Conservation (phyloP, 35 echinoderm and acorn worm genomes). For the Amphiura filiformis region DNA sequence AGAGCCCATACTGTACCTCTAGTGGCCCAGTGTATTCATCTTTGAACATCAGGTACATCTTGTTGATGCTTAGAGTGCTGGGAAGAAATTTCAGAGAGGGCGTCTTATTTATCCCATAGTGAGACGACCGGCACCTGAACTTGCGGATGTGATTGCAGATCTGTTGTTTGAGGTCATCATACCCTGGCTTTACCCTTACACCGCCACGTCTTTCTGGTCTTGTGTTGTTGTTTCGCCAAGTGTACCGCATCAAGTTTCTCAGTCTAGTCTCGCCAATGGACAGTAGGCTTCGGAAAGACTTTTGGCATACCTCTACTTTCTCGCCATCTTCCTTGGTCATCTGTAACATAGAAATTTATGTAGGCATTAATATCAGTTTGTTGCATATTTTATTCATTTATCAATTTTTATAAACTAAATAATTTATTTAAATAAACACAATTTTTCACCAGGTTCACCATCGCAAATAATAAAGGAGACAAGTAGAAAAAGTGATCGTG, state of each 20-base stretch:
- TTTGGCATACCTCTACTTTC: constrained; percentile 4
- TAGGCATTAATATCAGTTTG: too few species aligned
- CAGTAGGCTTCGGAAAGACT: neutral
- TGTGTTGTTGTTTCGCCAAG: constrained; percentile 18
- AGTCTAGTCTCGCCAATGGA: constrained; percentile 21
- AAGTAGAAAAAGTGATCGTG: too few species aligned
- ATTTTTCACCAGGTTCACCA: too few species aligned
- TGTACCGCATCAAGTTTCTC: neutral
- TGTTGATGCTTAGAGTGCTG: neutral
- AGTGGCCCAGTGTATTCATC: constrained; percentile 1
- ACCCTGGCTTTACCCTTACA: neutral
- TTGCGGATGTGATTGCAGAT: neutral
- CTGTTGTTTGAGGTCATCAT: neutral
- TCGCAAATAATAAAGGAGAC: too few species aligned
- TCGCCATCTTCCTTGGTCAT: neutral
- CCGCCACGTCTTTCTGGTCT: constrained; percentile 41
- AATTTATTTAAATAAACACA: too few species aligned
- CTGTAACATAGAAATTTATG: neutral
- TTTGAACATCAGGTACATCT: constrained; percentile 39
- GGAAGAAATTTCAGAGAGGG: constrained; percentile 19
- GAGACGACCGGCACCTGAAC: constrained; percentile 22
- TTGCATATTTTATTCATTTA: too few species aligned
- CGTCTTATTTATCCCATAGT: constrained; percentile 50
- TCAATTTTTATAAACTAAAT: neutral
- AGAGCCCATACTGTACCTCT: constrained; percentile 17